phyloP scores from a whole-genome alignment of 2,888 invertebrate genomes.

The Luffia ferchaultella region DNA sequence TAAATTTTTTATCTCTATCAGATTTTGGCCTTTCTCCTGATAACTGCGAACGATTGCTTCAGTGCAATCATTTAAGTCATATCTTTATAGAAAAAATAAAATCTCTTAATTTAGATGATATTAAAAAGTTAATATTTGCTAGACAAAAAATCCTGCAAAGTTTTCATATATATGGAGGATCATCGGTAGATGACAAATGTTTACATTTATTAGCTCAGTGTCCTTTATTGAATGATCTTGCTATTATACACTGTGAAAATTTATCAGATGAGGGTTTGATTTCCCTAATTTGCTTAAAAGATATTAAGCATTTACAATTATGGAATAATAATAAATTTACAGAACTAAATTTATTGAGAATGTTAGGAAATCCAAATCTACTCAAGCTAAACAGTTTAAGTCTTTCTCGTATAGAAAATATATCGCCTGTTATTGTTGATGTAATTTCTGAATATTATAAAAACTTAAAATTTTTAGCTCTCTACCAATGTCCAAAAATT shows the following conservation, averaged over 20 bases:
- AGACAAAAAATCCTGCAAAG: constrained; percentile 33
- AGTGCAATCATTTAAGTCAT: constrained; percentile 37
- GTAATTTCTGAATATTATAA: constrained; percentile 48
- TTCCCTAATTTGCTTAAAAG: constrained; percentile 28
- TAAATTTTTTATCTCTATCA: constrained; percentile 38
- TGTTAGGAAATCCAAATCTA: constrained; percentile 33
- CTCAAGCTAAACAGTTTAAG: constrained; percentile 40
- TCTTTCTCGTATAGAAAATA: constrained; percentile 43
- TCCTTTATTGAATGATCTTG: constrained; percentile 35
- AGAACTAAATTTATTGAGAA: constrained; percentile 32
- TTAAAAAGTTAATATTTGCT: constrained; percentile 33
- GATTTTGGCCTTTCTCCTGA: constrained; percentile 43
- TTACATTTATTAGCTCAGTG: constrained; percentile 38
- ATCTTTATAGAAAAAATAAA: constrained; percentile 51
- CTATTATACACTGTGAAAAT: constrained; percentile 45
- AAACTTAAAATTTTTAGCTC: constrained; percentile 43
- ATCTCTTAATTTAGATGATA: constrained; percentile 33
- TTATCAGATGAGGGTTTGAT: constrained; percentile 43
- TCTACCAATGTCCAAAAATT: constrained; percentile 51
- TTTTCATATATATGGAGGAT: constrained; percentile 46
- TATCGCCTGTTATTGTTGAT: constrained; percentile 44
- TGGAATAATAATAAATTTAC: constrained; percentile 53
- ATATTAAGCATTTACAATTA: constrained; percentile 39
- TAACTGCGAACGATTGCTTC: constrained; percentile 39
- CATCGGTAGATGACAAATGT: constrained; percentile 39